Percentiles rank a stretch among this genome's conserved stretches.
These are phyloP conservation scores for Rhinolophus ferrumequinum DNA, from an alignment of 2,113 vertebrate species.

Conservation along the genomic window DNA sequence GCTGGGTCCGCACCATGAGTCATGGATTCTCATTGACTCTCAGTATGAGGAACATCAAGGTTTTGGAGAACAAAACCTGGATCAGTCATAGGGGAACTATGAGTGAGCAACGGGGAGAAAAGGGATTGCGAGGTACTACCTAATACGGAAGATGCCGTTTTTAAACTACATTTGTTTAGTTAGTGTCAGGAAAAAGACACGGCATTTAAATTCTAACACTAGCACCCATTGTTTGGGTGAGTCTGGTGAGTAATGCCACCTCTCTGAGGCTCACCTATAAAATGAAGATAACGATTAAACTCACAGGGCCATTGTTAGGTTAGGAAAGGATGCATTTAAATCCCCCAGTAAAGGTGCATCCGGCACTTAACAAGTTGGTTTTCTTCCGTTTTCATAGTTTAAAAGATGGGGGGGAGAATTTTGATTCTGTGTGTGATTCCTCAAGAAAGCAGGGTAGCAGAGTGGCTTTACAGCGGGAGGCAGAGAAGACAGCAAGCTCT, in stretches of 20 bases:
- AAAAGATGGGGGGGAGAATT: neutral
- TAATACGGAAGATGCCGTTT: neutral
- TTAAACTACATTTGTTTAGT: neutral
- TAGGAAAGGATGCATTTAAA: neutral
- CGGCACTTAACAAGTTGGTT: neutral
- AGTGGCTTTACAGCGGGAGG: fast-evolving
- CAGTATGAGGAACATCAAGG: neutral
- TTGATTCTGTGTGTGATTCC: neutral
- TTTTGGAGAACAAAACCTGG: neutral
- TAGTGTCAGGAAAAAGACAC: neutral
- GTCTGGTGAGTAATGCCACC: too few relatives aligned
- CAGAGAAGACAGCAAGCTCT: neutral
- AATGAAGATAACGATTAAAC: neutral
- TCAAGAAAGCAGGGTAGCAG: neutral
- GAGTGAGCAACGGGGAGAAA: neutral
- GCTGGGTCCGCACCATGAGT: neutral
- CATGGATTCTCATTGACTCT: neutral
- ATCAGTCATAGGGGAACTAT: neutral
- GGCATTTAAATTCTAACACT: neutral
- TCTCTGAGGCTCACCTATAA: neutral
- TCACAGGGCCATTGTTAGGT: neutral
- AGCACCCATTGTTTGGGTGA: neutral
- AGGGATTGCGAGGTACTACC: too few relatives aligned
- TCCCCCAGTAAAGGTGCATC: neutral
- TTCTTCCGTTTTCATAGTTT: neutral